Evolutionary conservation across 2,888 invertebrate species (phyloP), one percentile per base, ranked within the genome.

Genomic region (Agrotis segetum): DNA sequence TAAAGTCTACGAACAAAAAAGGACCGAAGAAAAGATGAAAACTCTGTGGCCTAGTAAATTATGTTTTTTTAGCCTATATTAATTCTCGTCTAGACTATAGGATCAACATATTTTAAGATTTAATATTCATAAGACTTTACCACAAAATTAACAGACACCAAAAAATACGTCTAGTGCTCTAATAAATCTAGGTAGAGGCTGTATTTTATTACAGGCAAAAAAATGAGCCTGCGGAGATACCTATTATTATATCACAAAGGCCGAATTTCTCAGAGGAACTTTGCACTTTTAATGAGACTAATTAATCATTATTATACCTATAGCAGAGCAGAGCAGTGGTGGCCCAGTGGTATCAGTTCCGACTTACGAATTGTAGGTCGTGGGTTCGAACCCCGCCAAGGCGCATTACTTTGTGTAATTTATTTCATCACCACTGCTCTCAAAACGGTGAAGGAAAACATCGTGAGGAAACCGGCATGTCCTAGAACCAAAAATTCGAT

Each of bases 261-360:
- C 29, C 64, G 9, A 70, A 68, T 82, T 82, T 81, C 73, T 72
- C 80, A 55, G 19, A 62, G 77, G 72, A 66, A 53, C 40, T 62
- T 46, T 49, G 58, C 46, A 59, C 11, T 65, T 63, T 67, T 64
- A 64, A 67, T 17, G 59, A 63, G 13, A 19, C 11, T 72, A 59
- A 59, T 72, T 73, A 47, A 72, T 6, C 52, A 40, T 9, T 21
- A 34, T 59, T 34, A 46, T 52, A 17, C 49, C 24, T 58, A n/a
- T 3, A 53, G 9, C 24, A 29, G n/a, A n/a, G n/a, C n/a, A n/a
- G n/a, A n/a, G n/a, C n/a, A n/a, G n/a, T n/a, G n/a, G n/a, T n/a
- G n/a, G n/a, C n/a, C n/a, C n/a, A n/a, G n/a, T n/a, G n/a, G n/a
- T n/a, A n/a, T n/a, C n/a, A n/a, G n/a, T n/a, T n/a, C n/a, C n/a